These are phyloP conservation scores for Dermochelys coriacea DNA, from an alignment of 2,797 vertebrate species.

Conservation along the genomic window DNA sequence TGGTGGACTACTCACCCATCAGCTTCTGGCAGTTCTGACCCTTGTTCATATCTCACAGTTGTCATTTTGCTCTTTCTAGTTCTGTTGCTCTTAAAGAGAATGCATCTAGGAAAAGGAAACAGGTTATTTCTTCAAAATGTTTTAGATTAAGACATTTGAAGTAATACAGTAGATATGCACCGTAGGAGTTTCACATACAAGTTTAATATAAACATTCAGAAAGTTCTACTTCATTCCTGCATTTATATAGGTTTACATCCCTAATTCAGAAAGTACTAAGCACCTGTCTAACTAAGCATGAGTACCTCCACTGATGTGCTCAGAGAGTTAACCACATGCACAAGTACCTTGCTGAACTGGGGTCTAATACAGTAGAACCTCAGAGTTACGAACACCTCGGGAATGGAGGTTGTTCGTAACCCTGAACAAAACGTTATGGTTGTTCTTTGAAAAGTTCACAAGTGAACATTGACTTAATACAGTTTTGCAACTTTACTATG, in stretches of 20 bases:
- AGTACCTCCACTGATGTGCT: neutral
- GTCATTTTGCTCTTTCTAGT: slow-evolving; percentile 81
- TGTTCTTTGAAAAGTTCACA: too few species aligned
- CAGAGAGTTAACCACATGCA: neutral
- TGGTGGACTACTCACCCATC: slow-evolving; percentile 83
- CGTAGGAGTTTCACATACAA: accelerated
- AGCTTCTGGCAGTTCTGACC: slow-evolving; percentile 77
- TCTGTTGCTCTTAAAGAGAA: neutral
- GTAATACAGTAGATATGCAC: accelerated
- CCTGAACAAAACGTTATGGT: too few species aligned
- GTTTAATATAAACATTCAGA: accelerated
- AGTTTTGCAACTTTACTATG: too few species aligned
- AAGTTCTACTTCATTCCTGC: neutral
- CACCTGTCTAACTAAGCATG: neutral
- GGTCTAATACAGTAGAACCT: too few species aligned
- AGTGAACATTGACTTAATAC: too few species aligned
- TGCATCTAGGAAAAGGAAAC: neutral
- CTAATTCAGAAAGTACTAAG: neutral
- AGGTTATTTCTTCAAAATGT: neutral
- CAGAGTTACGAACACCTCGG: too few species aligned
- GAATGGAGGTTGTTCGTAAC: too few species aligned
- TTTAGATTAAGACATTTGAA: neutral
- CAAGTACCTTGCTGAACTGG: neutral
- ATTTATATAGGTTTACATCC: neutral
- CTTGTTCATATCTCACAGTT: slow-evolving; percentile 84